Base-by-base conservation (phyloP, 37 sponge, comb jelly and placozoan genomes). In the Lycopodina hypogea region DNA sequence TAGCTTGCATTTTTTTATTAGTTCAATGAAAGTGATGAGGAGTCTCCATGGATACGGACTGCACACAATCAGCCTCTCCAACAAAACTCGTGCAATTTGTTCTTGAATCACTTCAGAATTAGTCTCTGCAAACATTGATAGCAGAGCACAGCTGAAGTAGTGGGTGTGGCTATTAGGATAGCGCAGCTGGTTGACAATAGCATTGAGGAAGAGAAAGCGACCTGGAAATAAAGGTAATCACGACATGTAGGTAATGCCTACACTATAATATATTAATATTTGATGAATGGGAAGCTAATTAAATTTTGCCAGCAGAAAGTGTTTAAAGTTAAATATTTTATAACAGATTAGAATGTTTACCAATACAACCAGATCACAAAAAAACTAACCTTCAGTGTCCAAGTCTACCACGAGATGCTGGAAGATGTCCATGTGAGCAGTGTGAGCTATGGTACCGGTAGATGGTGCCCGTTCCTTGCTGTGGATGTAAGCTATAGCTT, bases 121-220 rank as follows among this genome's bases (percentile, higher is more conserved):
- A 29, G 95, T 92, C 76, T 93, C 94, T 26, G 90, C 69, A 71
- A 99, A 99, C 32, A 99, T 80, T 32, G 98, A 87, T 40, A 99
- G 88, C 17, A 99, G 91, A 29, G 92, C 89, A 80, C 97, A 93
- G 84, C 90, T 89, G 90, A 99, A 99, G 91, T 96, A 99, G 89
- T 99, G 99, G 50, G 99, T 99, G 91, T 99, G 97, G 74, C 93
- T 92, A 86, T 99, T 99, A 39, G 99, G 99, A 61, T 93, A 99
- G 21, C 99, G 79, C 33, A 99, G 88, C 89, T 99, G 99, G 76
- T 99, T 99, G 48, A 93, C 93, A 58, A 99, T 88, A 24, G 97
- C 97, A 84, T 99, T 99, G 68, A 99, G 83, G 78, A 99, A 89
- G 87, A 99, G 72, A 80, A 96, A 99, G 37, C 99, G 94, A 48